Evolutionary conservation across 2,888 invertebrate species (phyloP).

Genomic region (Eupithecia pulchellata): DNA sequence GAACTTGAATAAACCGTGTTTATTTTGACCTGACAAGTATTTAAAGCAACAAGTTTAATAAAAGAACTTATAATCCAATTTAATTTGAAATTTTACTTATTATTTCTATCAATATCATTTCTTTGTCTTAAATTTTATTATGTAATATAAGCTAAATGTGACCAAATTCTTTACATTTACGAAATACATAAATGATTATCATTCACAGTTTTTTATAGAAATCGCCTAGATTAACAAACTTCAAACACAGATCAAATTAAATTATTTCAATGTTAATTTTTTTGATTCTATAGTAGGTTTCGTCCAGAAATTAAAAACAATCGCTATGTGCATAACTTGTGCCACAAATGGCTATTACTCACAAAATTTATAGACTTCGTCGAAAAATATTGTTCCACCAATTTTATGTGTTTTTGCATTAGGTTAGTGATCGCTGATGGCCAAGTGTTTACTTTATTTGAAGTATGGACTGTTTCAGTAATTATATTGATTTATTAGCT

Average conservation of each 20-base stretch:
- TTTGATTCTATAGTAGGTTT: not conserved
- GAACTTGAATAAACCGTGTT: not conserved
- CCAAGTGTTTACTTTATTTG: constrained; percentile 56
- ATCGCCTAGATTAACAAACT: not conserved
- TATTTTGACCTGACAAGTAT: no score
- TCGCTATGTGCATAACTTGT: constrained; percentile 38
- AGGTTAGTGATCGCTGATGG: constrained; percentile 61
- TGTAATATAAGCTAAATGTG: no score
- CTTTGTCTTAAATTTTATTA: no score
- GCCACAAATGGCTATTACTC: constrained; percentile 56
- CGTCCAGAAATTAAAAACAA: not conserved
- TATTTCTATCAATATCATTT: no score
- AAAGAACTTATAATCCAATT: no score
- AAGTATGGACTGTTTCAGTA: constrained; percentile 42
- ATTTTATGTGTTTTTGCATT: constrained; percentile 70
- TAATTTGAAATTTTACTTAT: no score
- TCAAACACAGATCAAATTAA: no score
- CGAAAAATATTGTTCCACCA: constrained; percentile 71
- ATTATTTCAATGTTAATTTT: not conserved
- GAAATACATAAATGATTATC: no score
- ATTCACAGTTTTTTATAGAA: not conserved
- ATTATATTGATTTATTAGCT: constrained; percentile 23
- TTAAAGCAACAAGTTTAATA: no score
- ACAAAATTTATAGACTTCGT: constrained; percentile 68
- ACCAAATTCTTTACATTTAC: no score